phyloP scores from a whole-genome alignment of 2,113 vertebrate genomes.

The Anguilla japonica region DNA sequence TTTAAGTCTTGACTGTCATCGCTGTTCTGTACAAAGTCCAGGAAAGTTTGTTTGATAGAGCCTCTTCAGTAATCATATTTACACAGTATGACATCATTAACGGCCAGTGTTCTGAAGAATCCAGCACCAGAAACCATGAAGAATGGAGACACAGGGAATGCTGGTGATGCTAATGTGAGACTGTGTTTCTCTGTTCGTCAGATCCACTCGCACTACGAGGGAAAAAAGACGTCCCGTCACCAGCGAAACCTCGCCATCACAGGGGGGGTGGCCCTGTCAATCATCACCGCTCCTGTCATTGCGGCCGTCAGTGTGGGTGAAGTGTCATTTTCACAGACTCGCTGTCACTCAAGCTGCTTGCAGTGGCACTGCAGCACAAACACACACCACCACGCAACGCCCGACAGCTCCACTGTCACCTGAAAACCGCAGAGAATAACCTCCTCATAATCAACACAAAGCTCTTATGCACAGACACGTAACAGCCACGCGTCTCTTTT shows the following conservation, averaged over 20 bases:
- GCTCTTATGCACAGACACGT: not conserved
- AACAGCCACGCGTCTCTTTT: not conserved
- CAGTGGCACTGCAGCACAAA: not conserved
- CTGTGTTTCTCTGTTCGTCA: constrained; percentile 53
- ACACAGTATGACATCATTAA: not conserved
- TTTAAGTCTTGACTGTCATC: not conserved
- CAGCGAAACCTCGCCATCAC: constrained; percentile 95
- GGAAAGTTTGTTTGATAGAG: not conserved
- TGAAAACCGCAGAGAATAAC: too few relatives aligned
- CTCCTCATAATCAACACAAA: not conserved
- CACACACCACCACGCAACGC: not conserved
- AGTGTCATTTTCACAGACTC: constrained; percentile 38
- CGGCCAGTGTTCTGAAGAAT: not conserved
- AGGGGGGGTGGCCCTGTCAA: constrained; percentile 92
- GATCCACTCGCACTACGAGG: constrained; percentile 96
- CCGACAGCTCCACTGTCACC: not conserved
- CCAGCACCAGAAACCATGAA: too few relatives aligned
- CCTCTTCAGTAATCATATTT: not conserved
- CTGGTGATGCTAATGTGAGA: not conserved
- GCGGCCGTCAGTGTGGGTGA: constrained; percentile 96
- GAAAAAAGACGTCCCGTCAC: constrained; percentile 91
- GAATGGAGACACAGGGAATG: not conserved
- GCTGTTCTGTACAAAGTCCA: not conserved
- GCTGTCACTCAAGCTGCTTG: too few relatives aligned
- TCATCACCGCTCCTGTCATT: constrained; percentile 93